Evolutionary conservation across 2,113 vertebrate species (phyloP).

Genomic region (Bos javanicus): DNA sequence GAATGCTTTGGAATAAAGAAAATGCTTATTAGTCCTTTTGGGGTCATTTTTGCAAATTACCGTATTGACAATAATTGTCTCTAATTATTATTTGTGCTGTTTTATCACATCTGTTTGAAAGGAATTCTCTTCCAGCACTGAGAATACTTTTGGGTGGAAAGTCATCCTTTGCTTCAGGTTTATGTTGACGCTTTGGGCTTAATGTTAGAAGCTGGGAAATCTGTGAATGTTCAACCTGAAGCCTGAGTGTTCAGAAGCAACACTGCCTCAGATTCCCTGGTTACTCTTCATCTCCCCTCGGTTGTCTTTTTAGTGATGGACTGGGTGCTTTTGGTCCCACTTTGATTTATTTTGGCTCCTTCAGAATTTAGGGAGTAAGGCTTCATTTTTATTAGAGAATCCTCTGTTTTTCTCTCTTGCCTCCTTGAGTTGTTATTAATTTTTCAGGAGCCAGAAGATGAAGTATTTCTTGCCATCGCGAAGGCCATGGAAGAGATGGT

Average conservation of each 20-base stretch:
- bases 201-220: not conserved
- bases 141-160: not conserved
- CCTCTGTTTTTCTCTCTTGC: not conserved
- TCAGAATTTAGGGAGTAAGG: not conserved
- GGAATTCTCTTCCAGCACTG: not conserved
- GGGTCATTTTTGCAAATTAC: not conserved
- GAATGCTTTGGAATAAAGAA: slow-evolving; percentile 19
- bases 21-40: not conserved
- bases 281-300: rapidly evolving
- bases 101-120: not conserved
- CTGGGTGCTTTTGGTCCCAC: not conserved
- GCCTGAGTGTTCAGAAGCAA: not conserved
- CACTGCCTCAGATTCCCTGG: not conserved
- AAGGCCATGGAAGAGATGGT: slow-evolving; percentile 95
- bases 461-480: slow-evolving; percentile 92
- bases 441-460: slow-evolving; percentile 89
- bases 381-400: slow-evolving; percentile 12
- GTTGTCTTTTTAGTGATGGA: not conserved
- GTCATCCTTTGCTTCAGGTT: not conserved
- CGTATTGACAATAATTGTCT: not conserved
- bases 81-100: not conserved
- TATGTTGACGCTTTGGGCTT: not conserved
- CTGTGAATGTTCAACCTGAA: not conserved
- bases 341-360: not conserved
- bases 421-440: not conserved